Evolutionary conservation across 2,888 invertebrate species (phyloP), one percentile per base, ranked within the genome.

Genomic region (Aphodius sticticus): DNA sequence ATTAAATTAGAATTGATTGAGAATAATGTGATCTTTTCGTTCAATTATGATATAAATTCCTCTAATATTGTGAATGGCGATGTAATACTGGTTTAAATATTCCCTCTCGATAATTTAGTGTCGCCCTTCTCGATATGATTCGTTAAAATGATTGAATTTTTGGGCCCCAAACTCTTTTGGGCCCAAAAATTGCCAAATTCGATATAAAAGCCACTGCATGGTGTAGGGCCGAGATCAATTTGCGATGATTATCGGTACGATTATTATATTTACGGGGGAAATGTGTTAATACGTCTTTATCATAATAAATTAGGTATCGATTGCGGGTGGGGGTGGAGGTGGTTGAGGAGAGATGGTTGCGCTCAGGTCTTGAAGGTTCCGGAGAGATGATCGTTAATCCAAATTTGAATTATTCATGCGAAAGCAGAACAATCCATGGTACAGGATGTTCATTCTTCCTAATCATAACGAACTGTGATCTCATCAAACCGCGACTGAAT

Each of bases 401-500:
- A 38, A 74, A 78, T 71, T 78, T 78, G 71, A 78, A 78, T 78
- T 78, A 78, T 78, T 78, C 74, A 72, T 71, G 72, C 71, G 78
- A 77, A 70, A 77, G 70, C 36, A 78, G 78, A 78, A 78, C 78
- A 78, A 78, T 78, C 71, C 72, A 71, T 78, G 53, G 71, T 69
- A 74, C 76, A 78, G 80, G 80, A 80, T 80, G 80, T 76, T 75
- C 74, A 83, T 86, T 85, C 85, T 85, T 86, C 85, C 84, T 85
- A 85, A 86, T 85, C 84, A 84, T 85, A 84, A 84, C 83, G 84
- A 84, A 84, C 85, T 84, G 81, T 83, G 84, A 86, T 86, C 85
- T 85, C 85, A 83, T 85, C 83, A 85, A 82, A 82, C 83, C 84
- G 36, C 36, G 81, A 84, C 82, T 86, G 85, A 85, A 86, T 87